Evolutionary conservation across 2,888 invertebrate genomes (phyloP), one percentile per base, ranked within the genome.

Genomic region (Drosophila differens): DNA sequence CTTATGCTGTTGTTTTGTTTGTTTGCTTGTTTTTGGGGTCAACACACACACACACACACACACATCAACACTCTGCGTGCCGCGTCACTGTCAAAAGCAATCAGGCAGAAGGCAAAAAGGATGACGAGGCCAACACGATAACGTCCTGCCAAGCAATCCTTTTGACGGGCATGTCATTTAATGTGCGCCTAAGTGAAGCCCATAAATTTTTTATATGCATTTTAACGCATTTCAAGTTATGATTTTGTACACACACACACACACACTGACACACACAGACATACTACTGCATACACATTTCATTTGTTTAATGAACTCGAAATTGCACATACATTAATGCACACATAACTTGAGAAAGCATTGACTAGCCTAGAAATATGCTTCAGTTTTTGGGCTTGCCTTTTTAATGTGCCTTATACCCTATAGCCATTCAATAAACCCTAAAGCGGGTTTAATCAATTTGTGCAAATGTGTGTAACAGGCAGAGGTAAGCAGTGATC

Each of bases 171-270:
- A 73, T 81, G 89, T 73, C 90, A 90, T 77, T 90, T 90, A 77
- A 89, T 86, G 84, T 83, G 74, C 82, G 84, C 84, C 89, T 79
- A 86, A 86, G 87, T 90, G 87, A 89, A 63, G 80, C 84, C 82
- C 62, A 89, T 90, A 79, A 74, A 89, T 90, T 79, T 89, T 83
- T 86, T 89, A 90, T 83, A 86, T 86, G 89, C 90, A 86, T 81
- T 90, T 86, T 81, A 89, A 86, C 85, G 89, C 85, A 89, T 80
- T 84, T 82, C 75, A 72, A 79, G 91, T 81, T 90, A 90, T 86
- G 90, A 84, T 90, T 90, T 79, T 63, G 44, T 65, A 53, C 44
- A 37, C 54, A 44, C 65, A 65, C 65, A 68, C 51, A 37, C 61
- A 39, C 37, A 49, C 51, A 60, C 71, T 4, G 4, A 4, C 59